Percentiles rank a stretch among this genome's conserved stretches.
Evolutionary conservation across 2,888 invertebrate species (phyloP).

Genomic region (Andrena trimmerana): DNA sequence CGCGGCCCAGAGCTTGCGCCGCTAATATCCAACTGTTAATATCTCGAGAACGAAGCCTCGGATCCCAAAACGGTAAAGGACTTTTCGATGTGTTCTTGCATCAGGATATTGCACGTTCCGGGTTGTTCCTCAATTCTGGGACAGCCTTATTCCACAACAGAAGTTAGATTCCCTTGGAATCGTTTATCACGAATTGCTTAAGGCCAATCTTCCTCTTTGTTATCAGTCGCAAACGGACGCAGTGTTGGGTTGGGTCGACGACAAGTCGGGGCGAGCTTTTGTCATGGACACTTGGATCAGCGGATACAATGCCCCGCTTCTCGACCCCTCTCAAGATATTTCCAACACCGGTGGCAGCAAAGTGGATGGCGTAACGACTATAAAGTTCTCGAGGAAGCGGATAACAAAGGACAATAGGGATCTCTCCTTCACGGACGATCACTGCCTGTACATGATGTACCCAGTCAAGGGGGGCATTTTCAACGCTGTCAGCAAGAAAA

Average conservation of each 20-base stretch:
- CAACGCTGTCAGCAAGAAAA: constrained; percentile 94
- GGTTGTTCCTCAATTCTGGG: no score
- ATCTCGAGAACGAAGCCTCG: no score
- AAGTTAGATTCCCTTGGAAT: no score
- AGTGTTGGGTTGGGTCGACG: constrained; percentile 95
- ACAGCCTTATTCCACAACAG: no score
- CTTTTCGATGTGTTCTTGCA: no score
- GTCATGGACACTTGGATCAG: constrained; percentile 95
- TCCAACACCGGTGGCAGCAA: constrained; percentile 89
- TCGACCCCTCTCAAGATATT: constrained; percentile 92
- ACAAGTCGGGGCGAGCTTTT: constrained; percentile 91
- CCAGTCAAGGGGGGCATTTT: constrained; percentile 93
- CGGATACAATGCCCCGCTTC: constrained; percentile 91
- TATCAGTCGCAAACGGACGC: constrained; percentile 94
- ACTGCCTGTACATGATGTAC: constrained; percentile 95
- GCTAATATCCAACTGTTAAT: no score
- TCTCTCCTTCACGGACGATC: constrained; percentile 92
- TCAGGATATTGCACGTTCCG: no score
- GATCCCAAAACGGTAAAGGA: no score
- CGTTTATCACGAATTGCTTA: not conserved
- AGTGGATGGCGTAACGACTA: constrained; percentile 91
- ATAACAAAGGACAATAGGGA: constrained; percentile 91
- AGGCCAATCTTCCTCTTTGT: constrained; percentile 1
- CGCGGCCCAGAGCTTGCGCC: no score
- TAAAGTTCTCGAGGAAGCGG: constrained; percentile 92